Conservation (phyloP, 2,888 invertebrate species). For the Pachycephus smyrnensis region DNA sequence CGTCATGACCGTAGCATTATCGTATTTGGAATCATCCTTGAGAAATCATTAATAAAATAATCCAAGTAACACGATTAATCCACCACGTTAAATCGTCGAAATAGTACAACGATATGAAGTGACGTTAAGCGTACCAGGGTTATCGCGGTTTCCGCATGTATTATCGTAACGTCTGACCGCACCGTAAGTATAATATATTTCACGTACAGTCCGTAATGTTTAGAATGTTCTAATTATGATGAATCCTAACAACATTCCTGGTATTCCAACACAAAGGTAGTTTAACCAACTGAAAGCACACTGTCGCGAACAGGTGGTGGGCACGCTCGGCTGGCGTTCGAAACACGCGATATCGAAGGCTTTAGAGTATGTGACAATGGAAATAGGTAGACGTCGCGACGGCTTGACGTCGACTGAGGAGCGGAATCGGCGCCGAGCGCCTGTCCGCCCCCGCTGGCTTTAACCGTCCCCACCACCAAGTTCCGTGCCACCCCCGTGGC, state of each 20-base stretch:
- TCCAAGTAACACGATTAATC: not conserved
- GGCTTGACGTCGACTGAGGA: slow-evolving; percentile 65
- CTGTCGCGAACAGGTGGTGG: slow-evolving; percentile 57
- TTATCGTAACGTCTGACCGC: not conserved
- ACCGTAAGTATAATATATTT: not conserved
- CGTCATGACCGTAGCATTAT: not conserved
- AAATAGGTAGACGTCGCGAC: slow-evolving; percentile 61
- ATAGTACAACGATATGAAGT: not conserved
- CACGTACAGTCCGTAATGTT: not conserved
- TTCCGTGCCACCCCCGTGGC: slow-evolving; percentile 15
- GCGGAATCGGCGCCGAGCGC: slow-evolving; percentile 46
- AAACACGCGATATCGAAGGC: slow-evolving; percentile 39
- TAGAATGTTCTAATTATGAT: not conserved
- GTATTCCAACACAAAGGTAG: not conserved
- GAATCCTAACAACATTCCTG: not conserved
- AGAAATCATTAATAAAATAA: not conserved
- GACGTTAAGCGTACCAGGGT: not conserved
- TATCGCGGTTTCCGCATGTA: not conserved
- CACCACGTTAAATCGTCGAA: not conserved
- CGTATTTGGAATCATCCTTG: not conserved
- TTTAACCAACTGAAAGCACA: not conserved
- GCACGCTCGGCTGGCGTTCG: slow-evolving; percentile 39
- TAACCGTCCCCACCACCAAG: slow-evolving; percentile 18
- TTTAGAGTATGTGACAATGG: slow-evolving; percentile 24
- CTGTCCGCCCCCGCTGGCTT: slow-evolving; percentile 49